Base-by-base conservation (phyloP, 2,113 vertebrate genomes). In the Coturnix japonica region DNA sequence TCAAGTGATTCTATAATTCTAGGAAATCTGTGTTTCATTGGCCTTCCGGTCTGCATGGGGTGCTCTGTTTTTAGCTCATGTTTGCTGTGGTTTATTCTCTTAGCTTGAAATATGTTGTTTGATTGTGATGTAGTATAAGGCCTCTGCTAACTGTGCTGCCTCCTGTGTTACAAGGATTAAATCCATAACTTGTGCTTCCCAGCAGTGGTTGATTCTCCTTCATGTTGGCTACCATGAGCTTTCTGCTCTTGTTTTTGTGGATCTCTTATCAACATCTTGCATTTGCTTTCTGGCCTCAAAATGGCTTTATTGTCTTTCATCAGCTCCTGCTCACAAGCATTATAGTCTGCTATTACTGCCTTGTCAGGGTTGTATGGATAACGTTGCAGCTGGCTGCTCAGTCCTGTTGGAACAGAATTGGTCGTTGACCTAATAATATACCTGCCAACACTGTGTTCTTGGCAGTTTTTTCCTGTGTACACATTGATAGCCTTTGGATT, bases 401-500 rank as follows among this genome's bases (percentile, higher is more conserved):
- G 1, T 82, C 67, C 78, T 91, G 75, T 74, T 87, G 78, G 54
- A 94, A 80, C 67, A 85, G 67, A 92, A 76, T 35, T 84, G 93
- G 64, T 73, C 71, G 76, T 82, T 92, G 94, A 91, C 78, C 78
- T 70, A 54, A 89, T 19, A 82, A 71, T 0, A 0, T 8, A 51
- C 26, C 67, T 92, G 89, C 89, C 81, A 89, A 4, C 0, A 0
- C 81, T 76, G 91, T 92, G 37, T 73, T 76, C 71, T 70, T 87
- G 91, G 72, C 93, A 92, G 81, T 33, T 89, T 91, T 81, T 91
- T 92, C 81, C 63, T 23, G n/a, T 44, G 51, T 73, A 31, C 60
- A 37, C 33, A 28, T 3, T 80, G 67, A 82, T 76, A 87, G 78
- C 21, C 13, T 54, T 70, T 73, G 71, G 51, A 35, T 89, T 92